These are phyloP conservation scores for Neodontobutis hainanensis DNA, from an alignment of 2,113 vertebrate species.

Conservation along the genomic window DNA sequence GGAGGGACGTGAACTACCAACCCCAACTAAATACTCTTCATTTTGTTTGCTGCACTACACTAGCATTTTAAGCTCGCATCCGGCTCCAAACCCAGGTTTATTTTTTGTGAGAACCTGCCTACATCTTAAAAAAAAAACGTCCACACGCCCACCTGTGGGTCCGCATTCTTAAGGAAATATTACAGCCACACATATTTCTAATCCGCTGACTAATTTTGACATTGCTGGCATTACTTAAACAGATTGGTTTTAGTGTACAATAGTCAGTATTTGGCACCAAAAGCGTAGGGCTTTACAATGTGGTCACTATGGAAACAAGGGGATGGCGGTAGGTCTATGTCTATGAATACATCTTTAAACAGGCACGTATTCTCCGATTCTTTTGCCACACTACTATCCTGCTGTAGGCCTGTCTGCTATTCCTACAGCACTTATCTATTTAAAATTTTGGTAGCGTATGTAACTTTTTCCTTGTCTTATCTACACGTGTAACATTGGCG, in stretches of 20 bases:
- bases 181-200: neutral
- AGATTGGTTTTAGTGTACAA: too few relatives aligned
- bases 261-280: neutral
- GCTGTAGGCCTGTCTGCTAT: neutral
- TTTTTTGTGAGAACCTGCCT: neutral
- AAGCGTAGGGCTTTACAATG: neutral
- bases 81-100: neutral
- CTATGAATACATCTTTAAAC: too few relatives aligned
- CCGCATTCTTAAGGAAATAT: neutral
- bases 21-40: neutral
- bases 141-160: slow-evolving; percentile 48
- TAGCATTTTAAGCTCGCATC: slow-evolving; percentile 1
- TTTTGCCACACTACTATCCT: too few relatives aligned
- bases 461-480: slow-evolving; percentile 23
- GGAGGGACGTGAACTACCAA: neutral
- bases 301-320: slow-evolving; percentile 6
- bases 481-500: slow-evolving; percentile 18
- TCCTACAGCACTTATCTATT: slow-evolving; percentile 14
- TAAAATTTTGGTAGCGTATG: neutral
- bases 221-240: neutral
- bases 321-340: too few relatives aligned
- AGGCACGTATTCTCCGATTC: too few relatives aligned
- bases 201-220: neutral
- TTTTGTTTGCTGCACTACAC: neutral
- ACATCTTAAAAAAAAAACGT: neutral